These are phyloP conservation scores for Penelope pileata DNA, from an alignment of 2,113 vertebrate genomes.

Conservation along the genomic window DNA sequence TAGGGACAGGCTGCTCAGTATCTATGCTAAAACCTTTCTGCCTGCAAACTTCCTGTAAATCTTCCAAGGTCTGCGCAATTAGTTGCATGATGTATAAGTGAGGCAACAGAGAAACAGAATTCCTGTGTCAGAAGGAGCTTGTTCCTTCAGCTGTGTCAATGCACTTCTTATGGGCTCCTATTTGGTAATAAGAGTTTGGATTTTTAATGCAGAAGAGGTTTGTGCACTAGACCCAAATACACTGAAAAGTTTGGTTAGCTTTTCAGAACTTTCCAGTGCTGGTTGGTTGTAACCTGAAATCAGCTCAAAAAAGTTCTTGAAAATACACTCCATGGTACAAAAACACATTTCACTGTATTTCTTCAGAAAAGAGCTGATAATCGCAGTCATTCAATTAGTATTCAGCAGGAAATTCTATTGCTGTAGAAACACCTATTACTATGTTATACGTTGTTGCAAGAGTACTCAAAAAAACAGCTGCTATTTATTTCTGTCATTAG, in stretches of 20 bases:
- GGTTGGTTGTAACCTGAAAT: background rate
- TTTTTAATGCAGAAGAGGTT: background rate
- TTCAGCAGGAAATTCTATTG: background rate
- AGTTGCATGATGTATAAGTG: background rate
- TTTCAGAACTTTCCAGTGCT: background rate
- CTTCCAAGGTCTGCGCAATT: background rate
- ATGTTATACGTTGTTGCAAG: background rate
- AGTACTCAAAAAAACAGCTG: background rate
- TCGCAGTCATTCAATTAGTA: constrained; percentile 12
- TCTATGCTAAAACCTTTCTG: background rate
- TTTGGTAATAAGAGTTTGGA: background rate
- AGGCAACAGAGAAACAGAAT: background rate
- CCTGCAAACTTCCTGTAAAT: background rate
- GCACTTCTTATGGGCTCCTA: background rate
- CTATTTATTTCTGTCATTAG: background rate
- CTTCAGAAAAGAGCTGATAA: background rate
- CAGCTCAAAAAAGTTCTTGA: background rate
- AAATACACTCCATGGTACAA: background rate
- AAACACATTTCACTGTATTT: background rate
- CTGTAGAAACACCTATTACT: background rate
- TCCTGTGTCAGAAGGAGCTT: background rate
- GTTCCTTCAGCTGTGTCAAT: background rate
- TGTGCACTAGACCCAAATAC: background rate
- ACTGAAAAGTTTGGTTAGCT: background rate
- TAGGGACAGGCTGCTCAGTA: background rate